Evolutionary conservation across 2,888 invertebrate genomes (phyloP), one percentile per base, ranked within the genome.

Genomic region (Habroteleia sp.): DNA sequence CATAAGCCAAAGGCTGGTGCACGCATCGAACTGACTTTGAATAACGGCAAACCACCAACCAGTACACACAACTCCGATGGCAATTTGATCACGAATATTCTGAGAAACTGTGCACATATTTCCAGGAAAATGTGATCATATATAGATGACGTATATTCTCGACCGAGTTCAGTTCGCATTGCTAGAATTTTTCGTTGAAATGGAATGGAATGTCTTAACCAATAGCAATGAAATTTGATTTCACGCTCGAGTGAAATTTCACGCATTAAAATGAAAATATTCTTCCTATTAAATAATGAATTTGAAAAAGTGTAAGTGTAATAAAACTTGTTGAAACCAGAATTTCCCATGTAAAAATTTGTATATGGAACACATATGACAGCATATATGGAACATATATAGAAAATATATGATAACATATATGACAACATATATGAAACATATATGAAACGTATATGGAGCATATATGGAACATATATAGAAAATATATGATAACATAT

Each of bases 81-180:
- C 20, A 44, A 41, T 35, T 25, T 33, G 31, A 39, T 50, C 41
- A 50, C 50, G 25, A 48, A 48, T 48, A 48, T 37, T 62, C 16
- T 37, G 35, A 10, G 8, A 46, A 60, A 23, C 17, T 8, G 16
- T 20, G 58, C 27, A 17, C 44, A 60, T 37, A 17, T 60, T 46
- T 46, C 14, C 17, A 17, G 20, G 14, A 7, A 33, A 1, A 11
- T 23, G 58, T 42, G 37, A 39, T 25, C 39, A 6, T 7, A 10
- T 16, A 17, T 17, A n/a, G n/a, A 41, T 31, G 56, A 56, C 56
- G 52, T 10, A 11, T 39, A 14, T 5, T 17, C 17, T 8, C 29
- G 1, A 3, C 10, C 11, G 46, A 46, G 31, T 2, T 16, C 8
- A 31, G 3, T 35, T 25, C 6, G 5, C 27, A 20, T 8, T 37